Conservation (phyloP, 2,113 vertebrate species). For the Neolamprologus sp. region DNA sequence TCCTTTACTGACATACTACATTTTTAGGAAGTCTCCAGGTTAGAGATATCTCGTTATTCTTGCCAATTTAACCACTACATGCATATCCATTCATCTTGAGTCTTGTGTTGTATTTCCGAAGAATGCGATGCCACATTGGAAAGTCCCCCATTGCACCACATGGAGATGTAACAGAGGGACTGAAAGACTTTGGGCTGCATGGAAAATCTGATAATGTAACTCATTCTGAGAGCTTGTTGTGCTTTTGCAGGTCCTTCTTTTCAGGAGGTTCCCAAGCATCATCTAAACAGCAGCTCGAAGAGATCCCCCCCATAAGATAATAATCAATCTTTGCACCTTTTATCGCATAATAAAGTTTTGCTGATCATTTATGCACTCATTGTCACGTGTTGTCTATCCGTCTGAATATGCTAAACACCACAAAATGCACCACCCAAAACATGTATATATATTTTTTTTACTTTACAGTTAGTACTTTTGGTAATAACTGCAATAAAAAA, state of each 20-base stretch:
- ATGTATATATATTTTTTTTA: background rate
- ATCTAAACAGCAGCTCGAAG: background rate
- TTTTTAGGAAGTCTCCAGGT: background rate
- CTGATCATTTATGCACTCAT: background rate
- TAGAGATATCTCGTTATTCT: background rate
- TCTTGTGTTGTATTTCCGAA: background rate
- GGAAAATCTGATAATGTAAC: constrained; percentile 2
- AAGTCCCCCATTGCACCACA: background rate
- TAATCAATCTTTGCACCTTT: background rate
- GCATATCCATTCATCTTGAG: background rate
- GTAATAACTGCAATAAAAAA: background rate
- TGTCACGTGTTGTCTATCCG: background rate
- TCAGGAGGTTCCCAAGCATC: background rate
- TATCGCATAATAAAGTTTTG: background rate
- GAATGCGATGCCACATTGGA: background rate
- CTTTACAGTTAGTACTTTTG: background rate
- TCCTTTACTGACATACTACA: background rate
- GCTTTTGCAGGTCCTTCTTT: background rate
- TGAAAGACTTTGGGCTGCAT: background rate
- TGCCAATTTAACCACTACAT: background rate
- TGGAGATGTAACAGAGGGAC: background rate
- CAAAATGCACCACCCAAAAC: rapidly evolving
- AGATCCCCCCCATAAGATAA: background rate
- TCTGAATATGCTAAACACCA: background rate
- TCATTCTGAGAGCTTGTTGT: background rate